phyloP scores from a whole-genome alignment of 2,888 invertebrate genomes.

The Amphimallon solstitiale region DNA sequence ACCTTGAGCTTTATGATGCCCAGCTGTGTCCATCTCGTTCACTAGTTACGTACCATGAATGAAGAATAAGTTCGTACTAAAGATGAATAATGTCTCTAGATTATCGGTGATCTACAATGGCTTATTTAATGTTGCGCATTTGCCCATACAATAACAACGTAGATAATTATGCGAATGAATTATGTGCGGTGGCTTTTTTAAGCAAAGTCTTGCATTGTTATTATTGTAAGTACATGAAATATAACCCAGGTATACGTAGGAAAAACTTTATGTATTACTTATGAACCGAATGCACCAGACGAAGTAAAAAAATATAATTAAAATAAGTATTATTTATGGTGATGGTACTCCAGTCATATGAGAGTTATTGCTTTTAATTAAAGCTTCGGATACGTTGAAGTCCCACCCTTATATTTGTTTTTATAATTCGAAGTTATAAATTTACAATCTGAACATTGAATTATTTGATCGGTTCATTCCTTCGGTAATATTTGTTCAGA shows the following conservation, averaged over 20 bases:
- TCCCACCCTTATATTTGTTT: conserved; percentile 6
- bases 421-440: conserved; percentile 5
- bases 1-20: conserved; percentile 7
- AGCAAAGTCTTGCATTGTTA: conserved; percentile 12
- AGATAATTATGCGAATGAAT: conserved; percentile 18
- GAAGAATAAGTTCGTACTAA: neutral
- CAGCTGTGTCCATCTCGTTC: conserved; percentile 12
- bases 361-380: neutral
- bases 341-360: neutral
- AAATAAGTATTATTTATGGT: conserved; percentile 13
- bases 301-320: conserved; percentile 15
- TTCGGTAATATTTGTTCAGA: too few relatives aligned
- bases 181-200: conserved; percentile 8
- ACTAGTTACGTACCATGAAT: conserved; percentile 11
- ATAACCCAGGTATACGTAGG: neutral
- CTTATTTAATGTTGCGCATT: conserved; percentile 15
- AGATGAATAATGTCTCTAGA: conserved; percentile 22
- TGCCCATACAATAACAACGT: conserved; percentile 2
- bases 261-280: conserved; percentile 6
- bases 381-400: neutral
- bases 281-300: neutral
- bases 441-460: neutral
- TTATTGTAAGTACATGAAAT: conserved; percentile 12
- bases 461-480: too few relatives aligned
- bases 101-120: conserved; percentile 25